Evolutionary conservation across 2,113 vertebrate genomes (phyloP), one percentile per base, ranked within the genome.

Genomic region (Phylloscopus trochiloides): DNA sequence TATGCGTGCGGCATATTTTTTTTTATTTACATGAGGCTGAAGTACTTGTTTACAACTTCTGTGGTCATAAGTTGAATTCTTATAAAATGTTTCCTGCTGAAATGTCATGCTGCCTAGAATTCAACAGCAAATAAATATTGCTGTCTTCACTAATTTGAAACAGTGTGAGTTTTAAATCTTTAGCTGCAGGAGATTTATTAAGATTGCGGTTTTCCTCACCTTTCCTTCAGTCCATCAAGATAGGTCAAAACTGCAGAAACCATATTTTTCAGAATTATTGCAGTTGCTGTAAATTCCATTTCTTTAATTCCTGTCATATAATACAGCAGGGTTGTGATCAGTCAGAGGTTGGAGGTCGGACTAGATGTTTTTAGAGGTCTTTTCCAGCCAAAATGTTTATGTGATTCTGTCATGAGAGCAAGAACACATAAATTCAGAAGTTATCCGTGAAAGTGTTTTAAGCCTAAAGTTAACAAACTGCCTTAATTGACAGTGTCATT

Each of bases 111-210:
- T 98, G 97, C 87, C 89, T 97, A 73, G 76, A 97, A 97, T 95
- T 97, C 96, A 96, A 78, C 93, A 97, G 96, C 93, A 97, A 97
- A 98, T 98, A 98, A 98, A 98, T 98, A 98, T 98, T 97, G 84
- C 96, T 97, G 96, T 98, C 97, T 94, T 97, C 91, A 88, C 97
- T 98, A 98, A 98, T 98, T 98, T 98, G 95, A 98, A 98, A 97
- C 97, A 98, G 97, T 96, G 72, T 97, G 98, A 97, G 96, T 96
- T 97, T 98, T 97, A 97, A 98, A 97, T 94, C 83, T 97, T 80
- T 92, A 98, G 88, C 97, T 92, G 92, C 51, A 71, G 97, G 98
- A 97, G 97, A 97, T 98, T 98, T 98, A 98, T 98, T 97, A 98
- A 98, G 95, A 98, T 97, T 98, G 95, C 84, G 80, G 86, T 97